phyloP scores from a whole-genome alignment of 1,140 invertebrate species.

The Caerostris darwini region DNA sequence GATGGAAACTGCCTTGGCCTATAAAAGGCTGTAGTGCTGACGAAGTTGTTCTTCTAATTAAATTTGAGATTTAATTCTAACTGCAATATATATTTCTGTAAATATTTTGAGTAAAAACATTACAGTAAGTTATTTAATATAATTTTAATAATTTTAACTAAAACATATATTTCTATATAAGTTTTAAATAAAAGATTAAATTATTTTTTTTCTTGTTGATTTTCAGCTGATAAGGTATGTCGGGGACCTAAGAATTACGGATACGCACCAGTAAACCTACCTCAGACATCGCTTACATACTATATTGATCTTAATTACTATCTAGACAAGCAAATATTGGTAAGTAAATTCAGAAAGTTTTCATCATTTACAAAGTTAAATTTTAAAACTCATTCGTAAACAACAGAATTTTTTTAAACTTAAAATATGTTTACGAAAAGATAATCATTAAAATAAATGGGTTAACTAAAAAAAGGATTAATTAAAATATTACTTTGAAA shows the following conservation, averaged over 20 bases:
- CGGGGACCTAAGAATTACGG: constrained; percentile 84
- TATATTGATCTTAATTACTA: constrained; percentile 96
- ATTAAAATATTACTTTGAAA: not conserved
- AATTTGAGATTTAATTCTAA: no score
- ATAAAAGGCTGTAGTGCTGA: no score
- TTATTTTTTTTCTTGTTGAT: not conserved
- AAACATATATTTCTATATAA: not conserved
- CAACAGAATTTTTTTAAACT: no score
- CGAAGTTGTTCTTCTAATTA: no score
- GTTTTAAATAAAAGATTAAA: not conserved
- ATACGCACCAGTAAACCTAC: constrained; percentile 91
- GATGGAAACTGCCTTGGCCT: no score
- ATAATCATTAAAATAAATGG: no score
- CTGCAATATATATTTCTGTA: no score
- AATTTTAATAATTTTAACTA: no score
- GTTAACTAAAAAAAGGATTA: not conserved
- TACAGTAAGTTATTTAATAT: no score
- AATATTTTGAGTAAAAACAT: no score
- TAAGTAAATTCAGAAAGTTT: constrained; percentile 79
- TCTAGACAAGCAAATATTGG: constrained; percentile 94
- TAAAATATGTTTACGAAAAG: no score
- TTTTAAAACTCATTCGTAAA: no score
- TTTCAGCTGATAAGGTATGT: constrained; percentile 77
- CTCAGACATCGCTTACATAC: constrained; percentile 93
- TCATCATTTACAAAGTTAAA: not conserved